Percentiles rank a stretch among this genome's conserved stretches.
Conservation (phyloP, 2,797 vertebrate species). For the Anableps anableps region DNA sequence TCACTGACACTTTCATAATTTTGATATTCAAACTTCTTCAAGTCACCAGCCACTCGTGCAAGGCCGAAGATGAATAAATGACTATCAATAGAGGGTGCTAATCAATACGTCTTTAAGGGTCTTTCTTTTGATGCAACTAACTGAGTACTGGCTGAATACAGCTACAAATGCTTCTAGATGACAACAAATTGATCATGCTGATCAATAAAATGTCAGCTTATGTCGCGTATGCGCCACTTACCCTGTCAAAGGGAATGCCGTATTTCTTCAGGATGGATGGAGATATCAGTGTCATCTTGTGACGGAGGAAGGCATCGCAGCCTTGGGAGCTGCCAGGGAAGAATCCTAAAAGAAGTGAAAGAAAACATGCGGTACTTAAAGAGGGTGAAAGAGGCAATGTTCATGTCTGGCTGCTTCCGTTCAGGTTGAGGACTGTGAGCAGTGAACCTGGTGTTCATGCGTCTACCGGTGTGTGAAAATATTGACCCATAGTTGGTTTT, state of each 20-base stretch:
- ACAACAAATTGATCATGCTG: not conserved
- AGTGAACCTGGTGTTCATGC: not conserved
- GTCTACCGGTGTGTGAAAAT: not conserved
- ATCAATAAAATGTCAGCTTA: not conserved
- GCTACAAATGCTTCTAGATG: not conserved
- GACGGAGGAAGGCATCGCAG: conserved; percentile 95
- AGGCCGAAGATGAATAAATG: not conserved
- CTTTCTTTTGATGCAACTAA: not conserved
- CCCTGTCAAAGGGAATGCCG: conserved; percentile 94
- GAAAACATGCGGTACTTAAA: not conserved
- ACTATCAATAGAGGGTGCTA: not conserved
- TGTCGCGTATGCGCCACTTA: conserved; percentile 67
- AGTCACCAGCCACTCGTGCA: not conserved
- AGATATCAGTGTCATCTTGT: conserved; percentile 99
- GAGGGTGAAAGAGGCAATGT: not conserved
- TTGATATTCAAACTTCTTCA: not conserved
- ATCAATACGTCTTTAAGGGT: not conserved
- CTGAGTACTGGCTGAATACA: not conserved
- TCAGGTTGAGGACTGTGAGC: not conserved
- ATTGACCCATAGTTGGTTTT: not conserved
- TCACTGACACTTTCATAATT: not conserved
- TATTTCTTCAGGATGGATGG: conserved; percentile 98
- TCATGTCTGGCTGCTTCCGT: not conserved
- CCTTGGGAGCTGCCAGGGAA: conserved; percentile 98
- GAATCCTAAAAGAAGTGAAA: conserved; percentile 84